Evolutionary conservation across 2,113 vertebrate species (phyloP).

Genomic region (Excalfactoria chinensis): DNA sequence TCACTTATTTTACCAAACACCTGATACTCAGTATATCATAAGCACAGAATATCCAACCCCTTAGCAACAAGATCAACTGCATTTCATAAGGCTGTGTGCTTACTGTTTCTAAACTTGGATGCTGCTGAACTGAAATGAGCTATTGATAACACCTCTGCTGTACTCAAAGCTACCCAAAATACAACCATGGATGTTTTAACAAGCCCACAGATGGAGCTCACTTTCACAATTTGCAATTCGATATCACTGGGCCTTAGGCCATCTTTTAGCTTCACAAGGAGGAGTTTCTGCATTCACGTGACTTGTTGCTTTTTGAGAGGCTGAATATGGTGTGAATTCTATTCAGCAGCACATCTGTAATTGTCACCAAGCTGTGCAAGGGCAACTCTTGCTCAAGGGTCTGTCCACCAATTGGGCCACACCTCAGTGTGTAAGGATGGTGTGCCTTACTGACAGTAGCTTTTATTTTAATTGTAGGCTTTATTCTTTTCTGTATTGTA

Average conservation of each 20-base stretch:
- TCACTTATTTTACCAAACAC: not conserved
- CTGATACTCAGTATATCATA: not conserved
- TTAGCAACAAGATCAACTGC: not conserved
- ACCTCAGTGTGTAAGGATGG: not conserved
- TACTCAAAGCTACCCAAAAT: not conserved
- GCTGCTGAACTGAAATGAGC: not conserved
- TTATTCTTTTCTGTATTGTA: not conserved
- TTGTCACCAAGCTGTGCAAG: not conserved
- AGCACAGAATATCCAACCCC: not conserved
- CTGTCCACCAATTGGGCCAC: not conserved
- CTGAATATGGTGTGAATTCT: not conserved
- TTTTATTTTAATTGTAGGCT: not conserved
- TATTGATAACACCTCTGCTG: not conserved
- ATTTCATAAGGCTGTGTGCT: not conserved
- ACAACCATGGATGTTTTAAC: not conserved
- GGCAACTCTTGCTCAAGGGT: not conserved
- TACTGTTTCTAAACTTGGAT: not conserved
- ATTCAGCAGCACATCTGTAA: not conserved
- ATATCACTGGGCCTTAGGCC: not conserved
- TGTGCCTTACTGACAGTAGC: not conserved
- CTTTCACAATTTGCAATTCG: not conserved
- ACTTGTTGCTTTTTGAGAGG: not conserved
- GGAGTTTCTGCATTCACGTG: not conserved
- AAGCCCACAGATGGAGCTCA: not conserved
- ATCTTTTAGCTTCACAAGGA: not conserved